Conservation (phyloP, 2,113 vertebrate genomes). For the Phyllopteryx taeniolatus region DNA sequence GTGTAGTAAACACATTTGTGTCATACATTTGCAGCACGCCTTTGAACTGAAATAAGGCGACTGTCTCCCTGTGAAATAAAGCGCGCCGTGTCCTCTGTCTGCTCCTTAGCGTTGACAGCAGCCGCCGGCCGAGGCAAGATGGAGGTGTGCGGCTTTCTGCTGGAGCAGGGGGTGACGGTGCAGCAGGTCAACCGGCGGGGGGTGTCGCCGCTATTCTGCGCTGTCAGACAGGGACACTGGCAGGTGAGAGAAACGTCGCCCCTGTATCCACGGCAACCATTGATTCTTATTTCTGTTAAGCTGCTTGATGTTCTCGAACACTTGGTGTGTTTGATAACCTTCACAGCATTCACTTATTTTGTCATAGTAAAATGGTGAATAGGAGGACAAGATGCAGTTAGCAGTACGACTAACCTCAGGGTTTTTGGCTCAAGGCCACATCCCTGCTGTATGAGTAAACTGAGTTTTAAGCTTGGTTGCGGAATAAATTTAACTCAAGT, state of each 20-base stretch:
- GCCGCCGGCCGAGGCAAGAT: constrained; percentile 90
- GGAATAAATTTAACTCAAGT: too few relatives aligned
- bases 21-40: too few relatives aligned
- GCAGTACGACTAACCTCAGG: neutral
- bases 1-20: neutral
- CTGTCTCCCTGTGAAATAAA: neutral
- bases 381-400: neutral
- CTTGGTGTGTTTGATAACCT: neutral
- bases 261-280: constrained; percentile 2
- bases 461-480: too few relatives aligned
- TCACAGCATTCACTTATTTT: neutral
- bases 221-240: constrained; percentile 93
- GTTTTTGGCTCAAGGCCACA: neutral
- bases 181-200: constrained; percentile 84
- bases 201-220: constrained; percentile 83
- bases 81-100: constrained; percentile 4
- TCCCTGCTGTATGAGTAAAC: neutral
- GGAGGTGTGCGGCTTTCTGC: constrained; percentile 83
- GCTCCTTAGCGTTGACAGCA: constrained; percentile 83
- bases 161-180: constrained; percentile 79
- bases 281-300: constrained; percentile 5
- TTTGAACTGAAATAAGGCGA: neutral
- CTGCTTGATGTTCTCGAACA: neutral
- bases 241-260: constrained; percentile 76
- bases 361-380: neutral